Evolutionary conservation across 2,113 vertebrate species (phyloP).

Genomic region (Colinus virginianus): DNA sequence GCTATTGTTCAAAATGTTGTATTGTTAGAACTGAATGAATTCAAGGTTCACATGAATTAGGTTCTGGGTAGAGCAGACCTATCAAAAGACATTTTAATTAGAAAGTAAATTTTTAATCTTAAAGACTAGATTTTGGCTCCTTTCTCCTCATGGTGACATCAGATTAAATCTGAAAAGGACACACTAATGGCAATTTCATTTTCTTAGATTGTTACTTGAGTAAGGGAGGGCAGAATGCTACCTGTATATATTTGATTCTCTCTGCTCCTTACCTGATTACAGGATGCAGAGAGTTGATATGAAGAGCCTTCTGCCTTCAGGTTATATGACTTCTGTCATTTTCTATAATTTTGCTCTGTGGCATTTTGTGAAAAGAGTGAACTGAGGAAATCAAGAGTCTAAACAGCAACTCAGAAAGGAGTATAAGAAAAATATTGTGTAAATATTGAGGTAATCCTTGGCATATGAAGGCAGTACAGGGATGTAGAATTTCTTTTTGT

Average conservation of each 20-base stretch:
- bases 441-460: not conserved
- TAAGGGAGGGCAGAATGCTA: not conserved
- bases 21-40: not conserved
- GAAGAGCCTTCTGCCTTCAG: not conserved
- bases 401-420: not conserved
- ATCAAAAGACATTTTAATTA: not conserved
- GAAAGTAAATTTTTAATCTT: too few relatives aligned
- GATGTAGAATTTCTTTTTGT: not conserved
- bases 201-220: not conserved
- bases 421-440: not conserved
- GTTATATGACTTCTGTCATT: not conserved
- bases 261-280: not conserved
- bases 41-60: not conserved
- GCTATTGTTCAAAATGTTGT: accelerated
- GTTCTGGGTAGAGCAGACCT: not conserved
- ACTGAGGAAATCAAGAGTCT: not conserved
- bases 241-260: not conserved
- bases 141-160: not conserved
- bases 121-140: not conserved
- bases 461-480: not conserved
- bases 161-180: not conserved
- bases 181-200: not conserved
- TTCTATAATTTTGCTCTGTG: not conserved
- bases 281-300: not conserved
- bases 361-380: not conserved